Evolutionary conservation across 2,888 invertebrate genomes (phyloP), one percentile per base, ranked within the genome.

Genomic region (Drosophila putrida): DNA sequence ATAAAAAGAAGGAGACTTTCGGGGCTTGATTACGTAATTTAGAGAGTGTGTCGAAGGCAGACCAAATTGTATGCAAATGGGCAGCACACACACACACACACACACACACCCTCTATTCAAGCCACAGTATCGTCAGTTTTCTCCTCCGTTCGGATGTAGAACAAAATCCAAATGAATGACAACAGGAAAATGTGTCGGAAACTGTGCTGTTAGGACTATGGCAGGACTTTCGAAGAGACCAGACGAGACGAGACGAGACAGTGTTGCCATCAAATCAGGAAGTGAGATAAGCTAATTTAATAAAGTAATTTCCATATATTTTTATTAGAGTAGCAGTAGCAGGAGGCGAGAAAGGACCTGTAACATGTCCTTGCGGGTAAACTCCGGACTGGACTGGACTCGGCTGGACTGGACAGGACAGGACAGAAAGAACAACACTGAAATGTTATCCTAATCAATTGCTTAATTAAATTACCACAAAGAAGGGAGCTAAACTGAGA

Each of bases 301-400:
- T 88, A 84, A 82, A 82, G 81, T 86, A 72, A 82, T 89, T 89
- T 80, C 75, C 84, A 89, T 89, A 86, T 80, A 82, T 79, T 82
- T 82, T 75, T 76, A 79, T 88, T 79, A 78, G 70, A 64, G 71
- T 55, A 53, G 63, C 4, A 10, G 39, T 2, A 27, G 49, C 35
- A 53, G 20, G 10, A 53, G 8, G n/a, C 50, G 33, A 31, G 20
- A 20, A 27, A 57, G 35, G 4, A 20, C 27, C 35, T 20, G 28
- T 43, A 38, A 25, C 44, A 49, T 31, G 15, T 31, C 13, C 39
- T 15, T 15, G 28, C 47, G 27, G 20, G n/a, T 20, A 9, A 31
- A 9, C 31, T 27, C 15, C 20, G 33, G 25, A 43, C 43, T 20
- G 10, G 1, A 39, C 51, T 13, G 28, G 28, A 27, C 38, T n/a